Conservation (phyloP, 2,888 invertebrate genomes). For the Latrodectus hesperus region DNA sequence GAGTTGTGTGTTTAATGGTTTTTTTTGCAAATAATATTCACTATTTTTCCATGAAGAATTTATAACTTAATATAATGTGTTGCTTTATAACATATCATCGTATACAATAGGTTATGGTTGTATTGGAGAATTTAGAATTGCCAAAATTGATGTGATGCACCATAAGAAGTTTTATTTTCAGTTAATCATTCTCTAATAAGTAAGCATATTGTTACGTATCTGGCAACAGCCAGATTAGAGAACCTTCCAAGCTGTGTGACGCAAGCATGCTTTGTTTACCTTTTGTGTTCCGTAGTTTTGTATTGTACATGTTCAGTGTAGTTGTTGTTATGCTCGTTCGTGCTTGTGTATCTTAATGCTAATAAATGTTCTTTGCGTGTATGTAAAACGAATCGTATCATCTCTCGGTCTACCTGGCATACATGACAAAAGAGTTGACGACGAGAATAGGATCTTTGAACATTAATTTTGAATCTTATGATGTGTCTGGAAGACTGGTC, state of each 20-base stretch:
- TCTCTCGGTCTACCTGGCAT: slow-evolving; percentile 50
- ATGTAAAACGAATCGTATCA: slow-evolving; percentile 42
- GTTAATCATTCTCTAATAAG: no score
- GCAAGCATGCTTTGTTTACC: slow-evolving; percentile 32
- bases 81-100: no score
- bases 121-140: no score
- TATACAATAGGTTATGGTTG: no score
- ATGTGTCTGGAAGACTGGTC: slow-evolving; percentile 53
- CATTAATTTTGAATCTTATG: no score
- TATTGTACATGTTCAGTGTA: slow-evolving; percentile 34
- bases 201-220: slow-evolving; percentile 19
- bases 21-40: no score
- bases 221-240: slow-evolving; percentile 41
- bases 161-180: no score
- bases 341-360: slow-evolving; percentile 36
- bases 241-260: slow-evolving; percentile 35
- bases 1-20: no score
- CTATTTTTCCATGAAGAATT: no score
- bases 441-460: slow-evolving; percentile 33
- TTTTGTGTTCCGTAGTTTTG: slow-evolving; percentile 5
- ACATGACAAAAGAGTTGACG: slow-evolving; percentile 48
- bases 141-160: no score
- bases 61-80: no score
- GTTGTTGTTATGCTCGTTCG: slow-evolving; percentile 37
- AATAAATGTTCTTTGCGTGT: slow-evolving; percentile 36